Base-by-base conservation (phyloP, 2,888 invertebrate genomes). In the Tiphia femorata region DNA sequence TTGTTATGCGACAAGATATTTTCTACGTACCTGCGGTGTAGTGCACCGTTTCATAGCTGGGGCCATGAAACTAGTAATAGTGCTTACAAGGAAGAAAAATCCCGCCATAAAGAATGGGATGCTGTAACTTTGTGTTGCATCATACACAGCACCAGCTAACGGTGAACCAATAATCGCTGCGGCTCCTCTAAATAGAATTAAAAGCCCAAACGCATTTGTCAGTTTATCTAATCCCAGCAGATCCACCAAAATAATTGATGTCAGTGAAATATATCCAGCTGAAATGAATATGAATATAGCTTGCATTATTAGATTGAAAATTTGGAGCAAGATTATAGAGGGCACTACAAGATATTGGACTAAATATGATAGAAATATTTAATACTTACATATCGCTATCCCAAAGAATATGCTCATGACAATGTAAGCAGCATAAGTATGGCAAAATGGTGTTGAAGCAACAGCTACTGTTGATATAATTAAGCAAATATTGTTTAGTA, bases 201-300 rank as follows among this genome's bases (percentile, higher is more conserved):
- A 87, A 62, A 98, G 88, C 8, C 98, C 98, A 85, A 98, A 99
- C 41, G 98, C 97, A 84, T 96, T 98, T 41, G 98, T 98, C 70
- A 99, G 86, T 82, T 94, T 94, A 81, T 98, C 97, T 80, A 99
- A 86, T 1, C 98, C 98, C 42, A 99, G 88, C 29, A 98, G 87
- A 84, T 99, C 98, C 70, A 98, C 97, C 62, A 99, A 88, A 79
- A 98, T 97, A 80, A 98, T 98, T 43, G 98, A 98, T 35, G 98
- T 98, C 56, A 99, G 87, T 7, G 98, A 97, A 78, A 99, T 97
- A 86, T 96, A 98, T 61, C 97, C 97, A 62, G 98, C 96, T 96
- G 87, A 60, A 69, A 67, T 1, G 16, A n/a, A n/a, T n/a, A n/a
- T n/a, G n/a, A n/a, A n/a, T n/a, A n/a, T n/a, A n/a, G n/a, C n/a